These are phyloP conservation scores for Trichogramma pretiosum DNA, from an alignment of 1,140 invertebrate species.

Conservation along the genomic window DNA sequence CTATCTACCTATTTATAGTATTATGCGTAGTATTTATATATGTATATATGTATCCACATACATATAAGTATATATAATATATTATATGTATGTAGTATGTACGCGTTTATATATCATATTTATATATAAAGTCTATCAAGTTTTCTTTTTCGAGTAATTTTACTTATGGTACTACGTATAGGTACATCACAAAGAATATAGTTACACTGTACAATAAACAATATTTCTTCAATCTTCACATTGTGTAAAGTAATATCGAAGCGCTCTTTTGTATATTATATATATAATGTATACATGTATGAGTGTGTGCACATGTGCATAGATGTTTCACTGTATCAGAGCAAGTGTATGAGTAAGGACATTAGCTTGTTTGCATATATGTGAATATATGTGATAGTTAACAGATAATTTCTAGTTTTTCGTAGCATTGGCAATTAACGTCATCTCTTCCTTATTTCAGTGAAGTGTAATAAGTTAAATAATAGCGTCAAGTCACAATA, in stretches of 20 bases:
- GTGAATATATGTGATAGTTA: too few relatives aligned
- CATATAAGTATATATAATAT: slow-evolving; percentile 5
- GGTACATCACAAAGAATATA: slow-evolving; percentile 46
- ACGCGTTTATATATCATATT: slow-evolving; percentile 21
- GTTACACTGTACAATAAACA: slow-evolving; percentile 46
- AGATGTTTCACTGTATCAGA: too few relatives aligned
- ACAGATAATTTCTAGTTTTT: too few relatives aligned
- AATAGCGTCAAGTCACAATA: slow-evolving; percentile 19
- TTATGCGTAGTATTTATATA: slow-evolving; percentile 7
- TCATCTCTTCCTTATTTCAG: too few relatives aligned
- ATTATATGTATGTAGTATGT: slow-evolving; percentile 17
- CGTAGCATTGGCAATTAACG: too few relatives aligned
- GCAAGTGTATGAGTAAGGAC: too few relatives aligned
- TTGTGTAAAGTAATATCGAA: slow-evolving; percentile 23
- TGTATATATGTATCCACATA: slow-evolving; percentile 10
- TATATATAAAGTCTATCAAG: slow-evolving; percentile 21
- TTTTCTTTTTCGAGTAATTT: slow-evolving; percentile 29
- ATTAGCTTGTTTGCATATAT: too few relatives aligned
- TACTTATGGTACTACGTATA: slow-evolving; percentile 38
- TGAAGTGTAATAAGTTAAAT: too few relatives aligned
- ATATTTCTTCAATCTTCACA: too few relatives aligned
- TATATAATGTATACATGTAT: too few relatives aligned
- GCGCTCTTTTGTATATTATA: too few relatives aligned
- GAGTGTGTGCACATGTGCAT: too few relatives aligned
- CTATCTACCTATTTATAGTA: slow-evolving; percentile 23